Percentiles rank a stretch among this genome's conserved stretches.
Evolutionary conservation across 2,888 invertebrate species (phyloP).

Genomic region (Cosmorhoe ocellata): DNA sequence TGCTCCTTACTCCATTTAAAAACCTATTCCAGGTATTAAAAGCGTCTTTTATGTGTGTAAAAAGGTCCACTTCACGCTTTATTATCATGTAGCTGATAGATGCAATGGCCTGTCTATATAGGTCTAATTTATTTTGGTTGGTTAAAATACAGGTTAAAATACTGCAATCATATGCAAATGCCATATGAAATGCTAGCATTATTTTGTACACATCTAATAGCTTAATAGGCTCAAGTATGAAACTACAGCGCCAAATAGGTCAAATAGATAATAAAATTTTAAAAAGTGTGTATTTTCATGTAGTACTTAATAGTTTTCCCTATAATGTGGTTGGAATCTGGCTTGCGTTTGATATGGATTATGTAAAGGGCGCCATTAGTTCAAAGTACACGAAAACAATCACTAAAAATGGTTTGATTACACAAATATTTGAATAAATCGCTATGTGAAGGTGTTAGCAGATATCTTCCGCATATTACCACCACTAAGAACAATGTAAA

Average conservation of each 20-base stretch:
- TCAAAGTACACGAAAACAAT: slow-evolving; percentile 18
- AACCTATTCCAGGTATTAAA: no score
- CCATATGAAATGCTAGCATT: background rate
- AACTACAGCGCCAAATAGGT: slow-evolving; percentile 1
- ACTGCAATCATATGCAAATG: background rate
- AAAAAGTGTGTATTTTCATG: slow-evolving; percentile 12
- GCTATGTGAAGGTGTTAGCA: background rate
- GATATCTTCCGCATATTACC: slow-evolving; percentile 50
- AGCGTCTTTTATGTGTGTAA: no score
- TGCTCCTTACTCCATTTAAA: no score
- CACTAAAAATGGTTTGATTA: background rate
- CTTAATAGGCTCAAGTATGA: slow-evolving; percentile 13
- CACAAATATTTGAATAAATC: background rate
- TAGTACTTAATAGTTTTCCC: background rate
- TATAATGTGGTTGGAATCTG: slow-evolving; percentile 3
- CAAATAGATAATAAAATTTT: background rate
- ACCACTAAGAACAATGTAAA: slow-evolving; percentile 68
- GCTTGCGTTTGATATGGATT: slow-evolving; percentile 8
- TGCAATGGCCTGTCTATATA: no score
- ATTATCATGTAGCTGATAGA: no score
- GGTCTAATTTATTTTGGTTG: no score
- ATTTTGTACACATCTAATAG: background rate
- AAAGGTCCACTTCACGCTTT: no score
- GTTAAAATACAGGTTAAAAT: no score
- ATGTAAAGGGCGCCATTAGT: slow-evolving; percentile 16